Percentiles rank a stretch among this genome's conserved stretches.
Conservation (phyloP, 2,888 invertebrate species). For the Dryococelus australis region DNA sequence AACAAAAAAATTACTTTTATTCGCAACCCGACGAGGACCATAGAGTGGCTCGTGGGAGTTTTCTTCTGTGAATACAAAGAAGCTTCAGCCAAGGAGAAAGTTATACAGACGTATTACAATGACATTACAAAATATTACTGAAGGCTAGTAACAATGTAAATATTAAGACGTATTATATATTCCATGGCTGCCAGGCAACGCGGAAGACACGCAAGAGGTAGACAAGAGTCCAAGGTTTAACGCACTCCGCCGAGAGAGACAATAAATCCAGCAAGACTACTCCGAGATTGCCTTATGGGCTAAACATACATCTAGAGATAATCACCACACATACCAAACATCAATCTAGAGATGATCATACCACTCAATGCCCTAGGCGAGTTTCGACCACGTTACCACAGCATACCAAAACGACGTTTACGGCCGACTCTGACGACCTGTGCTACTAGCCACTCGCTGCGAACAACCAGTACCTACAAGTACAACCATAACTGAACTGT, state of each 20-base stretch:
- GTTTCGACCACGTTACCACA: not conserved
- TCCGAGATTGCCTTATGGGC: not conserved
- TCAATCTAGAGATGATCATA: conserved; percentile 3
- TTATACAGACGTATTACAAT: too few relatives aligned
- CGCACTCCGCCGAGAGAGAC: not conserved
- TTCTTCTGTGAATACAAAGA: too few relatives aligned
- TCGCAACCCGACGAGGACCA: too few relatives aligned
- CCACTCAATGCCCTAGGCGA: conserved; percentile 9
- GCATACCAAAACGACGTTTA: conserved; percentile 16
- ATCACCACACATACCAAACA: conserved; percentile 16
- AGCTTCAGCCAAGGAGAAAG: too few relatives aligned
- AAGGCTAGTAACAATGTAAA: too few relatives aligned
- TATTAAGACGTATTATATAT: not conserved
- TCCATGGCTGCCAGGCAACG: not conserved
- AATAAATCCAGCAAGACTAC: not conserved
- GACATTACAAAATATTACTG: too few relatives aligned
- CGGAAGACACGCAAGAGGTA: not conserved
- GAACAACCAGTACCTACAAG: not conserved
- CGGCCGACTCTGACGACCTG: not conserved
- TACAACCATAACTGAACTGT: too few relatives aligned
- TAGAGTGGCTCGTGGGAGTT: too few relatives aligned
- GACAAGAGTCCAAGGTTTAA: not conserved
- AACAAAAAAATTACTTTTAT: too few relatives aligned
- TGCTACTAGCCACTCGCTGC: not conserved
- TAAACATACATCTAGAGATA: not conserved